A percentile compares a stretch with the other conserved stretches of the same genome.
Evolutionary conservation across 2,797 vertebrate species (phyloP).

Genomic region (Synanceia verrucosa): DNA sequence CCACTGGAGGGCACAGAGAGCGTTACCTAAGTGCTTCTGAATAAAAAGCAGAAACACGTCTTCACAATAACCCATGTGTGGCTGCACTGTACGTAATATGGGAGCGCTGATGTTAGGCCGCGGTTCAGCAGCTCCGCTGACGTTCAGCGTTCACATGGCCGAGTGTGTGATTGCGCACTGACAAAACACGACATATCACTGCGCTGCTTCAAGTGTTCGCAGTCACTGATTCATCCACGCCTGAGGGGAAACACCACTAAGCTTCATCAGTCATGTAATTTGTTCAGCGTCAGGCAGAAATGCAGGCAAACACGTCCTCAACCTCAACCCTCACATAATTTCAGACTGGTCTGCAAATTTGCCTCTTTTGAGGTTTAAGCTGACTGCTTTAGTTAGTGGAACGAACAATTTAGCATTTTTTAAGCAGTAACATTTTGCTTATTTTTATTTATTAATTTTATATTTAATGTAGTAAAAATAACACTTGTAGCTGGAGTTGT

Average conservation of each 20-base stretch:
- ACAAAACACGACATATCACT: conserved; percentile 36
- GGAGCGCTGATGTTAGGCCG: conserved; percentile 13
- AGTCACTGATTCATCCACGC: conserved; percentile 37
- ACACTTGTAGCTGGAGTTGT: neutral
- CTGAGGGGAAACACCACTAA: conserved; percentile 16
- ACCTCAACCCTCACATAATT: neutral
- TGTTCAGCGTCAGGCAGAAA: conserved; percentile 39
- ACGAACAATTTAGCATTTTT: neutral
- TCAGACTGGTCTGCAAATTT: neutral
- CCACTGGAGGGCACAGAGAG: conserved; percentile 63
- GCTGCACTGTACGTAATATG: conserved; percentile 16
- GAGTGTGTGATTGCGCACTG: conserved; percentile 36
- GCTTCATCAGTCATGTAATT: conserved; percentile 31
- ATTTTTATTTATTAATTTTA: accelerated
- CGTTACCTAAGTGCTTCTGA: conserved; percentile 70
- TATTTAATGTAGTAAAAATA: neutral
- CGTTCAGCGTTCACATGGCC: conserved; percentile 18
- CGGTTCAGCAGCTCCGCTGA: conserved; percentile 23
- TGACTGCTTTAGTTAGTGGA: neutral
- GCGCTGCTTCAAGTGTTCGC: conserved; percentile 11
- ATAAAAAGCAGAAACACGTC: conserved; percentile 54
- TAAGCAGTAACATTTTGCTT: neutral
- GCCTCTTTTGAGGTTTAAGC: neutral
- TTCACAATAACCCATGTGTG: conserved; percentile 59
- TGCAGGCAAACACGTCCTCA: neutral